phyloP scores from a whole-genome alignment of 2,888 invertebrate species.

The Coleophora flavipennella region DNA sequence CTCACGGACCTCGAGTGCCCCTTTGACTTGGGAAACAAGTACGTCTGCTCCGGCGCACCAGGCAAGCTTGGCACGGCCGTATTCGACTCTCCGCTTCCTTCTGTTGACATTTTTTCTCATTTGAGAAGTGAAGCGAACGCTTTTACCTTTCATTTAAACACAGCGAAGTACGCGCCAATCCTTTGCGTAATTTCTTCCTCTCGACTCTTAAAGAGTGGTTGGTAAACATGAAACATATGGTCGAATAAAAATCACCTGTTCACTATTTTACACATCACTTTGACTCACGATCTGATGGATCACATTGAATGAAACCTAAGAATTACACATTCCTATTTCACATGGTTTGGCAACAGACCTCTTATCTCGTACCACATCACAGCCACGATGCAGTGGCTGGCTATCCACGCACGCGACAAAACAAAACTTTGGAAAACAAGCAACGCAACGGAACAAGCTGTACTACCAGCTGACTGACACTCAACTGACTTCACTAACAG shows the following conservation, averaged over 20 bases:
- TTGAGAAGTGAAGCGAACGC: conserved; percentile 53
- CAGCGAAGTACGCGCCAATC: conserved; percentile 27
- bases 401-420: conserved; percentile 29
- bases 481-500: conserved; percentile 9
- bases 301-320: conserved; percentile 22
- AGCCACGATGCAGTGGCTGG: conserved; percentile 40
- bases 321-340: conserved; percentile 21
- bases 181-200: conserved; percentile 28
- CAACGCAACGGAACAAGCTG: conserved; percentile 1
- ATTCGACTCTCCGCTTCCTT: conserved; percentile 75
- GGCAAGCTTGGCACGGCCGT: conserved; percentile 62
- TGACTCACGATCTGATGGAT: conserved; percentile 28
- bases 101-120: conserved; percentile 80
- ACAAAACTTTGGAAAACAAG: conserved; percentile 30
- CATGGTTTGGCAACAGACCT: conserved; percentile 21
- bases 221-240: conserved; percentile 59
- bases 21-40: conserved; percentile 66
- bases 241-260: conserved; percentile 60
- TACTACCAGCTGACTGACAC: conserved; percentile 14
- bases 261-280: conserved; percentile 53
- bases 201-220: conserved; percentile 33
- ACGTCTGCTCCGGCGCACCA: conserved; percentile 68
- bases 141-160: conserved; percentile 64
- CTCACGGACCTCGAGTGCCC: conserved; percentile 88
- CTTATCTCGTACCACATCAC: conserved; percentile 20